phyloP scores from a whole-genome alignment of 2,797 vertebrate genomes.

The Phrynocephalus vlangalii region DNA sequence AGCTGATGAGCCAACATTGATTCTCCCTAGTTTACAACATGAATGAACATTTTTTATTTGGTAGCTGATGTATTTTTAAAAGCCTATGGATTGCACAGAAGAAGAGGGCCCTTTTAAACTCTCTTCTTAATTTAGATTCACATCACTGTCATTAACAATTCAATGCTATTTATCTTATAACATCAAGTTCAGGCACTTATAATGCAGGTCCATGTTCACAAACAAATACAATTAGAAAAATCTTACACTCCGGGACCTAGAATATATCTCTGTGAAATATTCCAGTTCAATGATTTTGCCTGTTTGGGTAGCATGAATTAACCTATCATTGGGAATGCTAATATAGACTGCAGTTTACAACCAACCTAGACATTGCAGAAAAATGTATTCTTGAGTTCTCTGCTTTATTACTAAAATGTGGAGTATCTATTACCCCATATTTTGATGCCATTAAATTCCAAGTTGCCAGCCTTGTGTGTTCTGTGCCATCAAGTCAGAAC shows the following conservation, averaged over 20 bases:
- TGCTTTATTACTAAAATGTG: not conserved
- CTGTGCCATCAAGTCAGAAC: no score
- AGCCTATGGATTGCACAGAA: conserved; percentile 3
- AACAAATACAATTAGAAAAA: conserved; percentile 28
- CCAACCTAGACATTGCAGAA: not conserved
- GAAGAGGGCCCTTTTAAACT: not conserved
- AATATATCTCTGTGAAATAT: conserved; percentile 11
- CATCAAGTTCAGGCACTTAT: conserved; percentile 3
- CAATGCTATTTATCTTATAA: conserved; percentile 9
- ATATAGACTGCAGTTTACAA: not conserved
- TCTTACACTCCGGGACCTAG: conserved; percentile 1
- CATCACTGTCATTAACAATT: conserved; percentile 34
- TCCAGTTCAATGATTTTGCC: conserved; percentile 3
- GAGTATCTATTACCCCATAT: not conserved
- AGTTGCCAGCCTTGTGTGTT: not conserved
- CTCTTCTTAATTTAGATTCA: conserved; percentile 28
- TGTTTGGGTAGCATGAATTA: conserved; percentile 2
- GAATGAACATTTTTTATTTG: conserved; percentile 44
- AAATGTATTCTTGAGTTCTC: not conserved
- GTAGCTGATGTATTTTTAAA: conserved; percentile 35
- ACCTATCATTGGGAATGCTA: not conserved
- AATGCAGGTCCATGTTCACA: conserved; percentile 23
- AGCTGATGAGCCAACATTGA: conserved; percentile 25
- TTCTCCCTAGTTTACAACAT: conserved; percentile 30
- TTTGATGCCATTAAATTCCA: not conserved